A percentile compares a stretch with the other conserved stretches of the same genome.
Conservation (phyloP, 37 sponge, comb jelly and placozoan genomes). For the Agelas oroides region DNA sequence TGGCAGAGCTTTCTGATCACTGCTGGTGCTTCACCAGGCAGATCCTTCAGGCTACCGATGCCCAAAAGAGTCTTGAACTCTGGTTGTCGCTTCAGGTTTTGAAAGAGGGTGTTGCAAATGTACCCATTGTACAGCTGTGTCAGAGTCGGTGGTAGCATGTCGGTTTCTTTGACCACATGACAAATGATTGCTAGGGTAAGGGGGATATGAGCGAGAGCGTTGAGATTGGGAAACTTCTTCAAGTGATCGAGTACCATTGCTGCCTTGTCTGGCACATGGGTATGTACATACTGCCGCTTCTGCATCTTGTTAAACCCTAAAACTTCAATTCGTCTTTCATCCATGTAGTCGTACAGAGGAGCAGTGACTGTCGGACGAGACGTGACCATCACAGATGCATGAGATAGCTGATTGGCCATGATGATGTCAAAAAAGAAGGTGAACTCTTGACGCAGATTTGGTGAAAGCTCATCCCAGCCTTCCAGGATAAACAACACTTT, state of each 20-base stretch:
- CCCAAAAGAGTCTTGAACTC: neutral
- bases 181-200: conserved; percentile 47
- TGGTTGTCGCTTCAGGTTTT: neutral
- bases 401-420: conserved; percentile 6
- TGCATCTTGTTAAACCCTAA: conserved; percentile 11
- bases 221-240: conserved; percentile 35
- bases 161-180: neutral
- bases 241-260: conserved; percentile 9
- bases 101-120: conserved; percentile 22
- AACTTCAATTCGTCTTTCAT: conserved; percentile 32
- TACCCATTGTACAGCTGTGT: conserved; percentile 31
- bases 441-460: neutral
- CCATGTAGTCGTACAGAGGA: conserved; percentile 38
- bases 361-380: conserved; percentile 32
- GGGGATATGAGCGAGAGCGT: conserved; percentile 48
- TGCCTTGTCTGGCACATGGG: neutral
- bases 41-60: neutral
- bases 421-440: conserved; percentile 39
- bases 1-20: conserved; percentile 4
- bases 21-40: neutral
- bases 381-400: conserved; percentile 46
- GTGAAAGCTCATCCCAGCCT: conserved; percentile 54
- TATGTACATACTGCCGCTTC: conserved; percentile 2
- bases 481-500: conserved; percentile 28
- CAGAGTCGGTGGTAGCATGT: conserved; percentile 20